Evolutionary conservation across 2,797 vertebrate genomes (phyloP).

Genomic region (Cetoscarus ocellatus): DNA sequence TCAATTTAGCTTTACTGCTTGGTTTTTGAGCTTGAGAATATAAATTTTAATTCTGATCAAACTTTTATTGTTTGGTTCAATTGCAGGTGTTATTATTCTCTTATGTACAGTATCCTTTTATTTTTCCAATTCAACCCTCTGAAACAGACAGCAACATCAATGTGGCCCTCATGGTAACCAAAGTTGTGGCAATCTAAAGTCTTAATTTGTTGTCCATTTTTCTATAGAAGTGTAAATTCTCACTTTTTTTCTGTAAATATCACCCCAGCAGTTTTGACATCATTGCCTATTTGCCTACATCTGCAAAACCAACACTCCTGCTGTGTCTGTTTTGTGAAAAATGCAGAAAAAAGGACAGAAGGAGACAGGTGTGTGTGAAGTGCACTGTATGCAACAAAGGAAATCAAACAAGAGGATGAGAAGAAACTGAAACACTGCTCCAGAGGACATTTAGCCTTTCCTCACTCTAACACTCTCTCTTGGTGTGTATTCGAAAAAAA

Average conservation of each 20-base stretch:
- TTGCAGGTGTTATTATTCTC: too few species aligned
- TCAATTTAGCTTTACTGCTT: too few species aligned
- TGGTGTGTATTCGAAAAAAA: constrained; percentile 15
- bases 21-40: too few species aligned
- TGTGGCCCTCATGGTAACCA: too few species aligned
- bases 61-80: too few species aligned
- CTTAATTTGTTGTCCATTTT: constrained; percentile 53
- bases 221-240: constrained; percentile 50
- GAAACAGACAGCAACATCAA: too few species aligned
- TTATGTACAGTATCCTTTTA: too few species aligned
- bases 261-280: constrained; percentile 75
- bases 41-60: too few species aligned
- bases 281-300: constrained; percentile 77
- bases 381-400: constrained; percentile 42
- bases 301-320: constrained; percentile 73
- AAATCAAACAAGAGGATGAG: constrained; percentile 35
- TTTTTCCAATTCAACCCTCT: too few species aligned
- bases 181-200: too few species aligned
- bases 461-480: constrained; percentile 32
- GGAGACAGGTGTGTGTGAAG: constrained; percentile 44
- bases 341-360: constrained; percentile 49
- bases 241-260: constrained; percentile 64
- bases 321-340: constrained; percentile 64
- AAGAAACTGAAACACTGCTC: constrained; percentile 55
- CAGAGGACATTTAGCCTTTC: constrained; percentile 50